A percentile compares a stretch with the other conserved stretches of the same genome.
Evolutionary conservation across 2,888 invertebrate species (phyloP).

Genomic region (Isotomurus palustris): DNA sequence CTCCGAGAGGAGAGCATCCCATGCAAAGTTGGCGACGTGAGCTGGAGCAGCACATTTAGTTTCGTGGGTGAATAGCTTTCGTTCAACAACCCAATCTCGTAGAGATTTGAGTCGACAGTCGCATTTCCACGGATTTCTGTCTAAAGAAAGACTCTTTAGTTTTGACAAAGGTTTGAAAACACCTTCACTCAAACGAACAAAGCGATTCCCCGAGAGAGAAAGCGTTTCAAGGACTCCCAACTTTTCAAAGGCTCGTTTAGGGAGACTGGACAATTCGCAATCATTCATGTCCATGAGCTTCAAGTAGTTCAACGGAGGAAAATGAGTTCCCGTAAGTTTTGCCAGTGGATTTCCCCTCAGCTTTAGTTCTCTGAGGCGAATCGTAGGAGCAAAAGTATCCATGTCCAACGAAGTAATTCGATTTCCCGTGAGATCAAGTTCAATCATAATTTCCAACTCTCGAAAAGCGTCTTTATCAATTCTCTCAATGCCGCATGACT

Average conservation of each 20-base stretch:
- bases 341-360: conserved; percentile 31
- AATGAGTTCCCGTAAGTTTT: conserved; percentile 16
- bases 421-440: conserved; percentile 35
- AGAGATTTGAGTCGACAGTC: conserved; percentile 3
- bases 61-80: not conserved
- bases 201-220: not conserved
- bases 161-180: not conserved
- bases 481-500: conserved; percentile 24
- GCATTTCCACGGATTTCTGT: conserved; percentile 1
- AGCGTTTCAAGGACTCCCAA: not conserved
- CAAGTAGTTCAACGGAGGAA: not conserved
- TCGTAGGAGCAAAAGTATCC: conserved; percentile 36
- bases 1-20: no score
- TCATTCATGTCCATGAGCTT: not conserved
- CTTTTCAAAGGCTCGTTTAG: not conserved
- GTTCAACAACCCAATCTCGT: not conserved
- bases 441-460: conserved; percentile 33
- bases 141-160: not conserved
- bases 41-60: not conserved
- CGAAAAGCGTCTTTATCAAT: conserved; percentile 31
- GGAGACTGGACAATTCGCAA: not conserved
- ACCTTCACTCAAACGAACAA: not conserved
- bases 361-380: conserved; percentile 26
- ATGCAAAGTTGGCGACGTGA: not conserved
- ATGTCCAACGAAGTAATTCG: conserved; percentile 23